Base-by-base conservation (phyloP, 2,797 vertebrate genomes). In the Cirrhinus molitorella region DNA sequence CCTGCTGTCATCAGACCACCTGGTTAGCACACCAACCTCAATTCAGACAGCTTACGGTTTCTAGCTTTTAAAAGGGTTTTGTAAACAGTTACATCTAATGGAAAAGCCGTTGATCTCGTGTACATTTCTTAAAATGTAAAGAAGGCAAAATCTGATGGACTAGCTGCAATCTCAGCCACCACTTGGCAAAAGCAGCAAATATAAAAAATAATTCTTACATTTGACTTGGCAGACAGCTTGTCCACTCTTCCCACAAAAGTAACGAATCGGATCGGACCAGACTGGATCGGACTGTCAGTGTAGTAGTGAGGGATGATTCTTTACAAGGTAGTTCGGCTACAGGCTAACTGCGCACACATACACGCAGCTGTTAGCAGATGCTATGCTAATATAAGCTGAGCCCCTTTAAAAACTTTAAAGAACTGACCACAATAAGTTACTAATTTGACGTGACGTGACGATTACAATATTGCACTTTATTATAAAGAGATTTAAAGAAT, bases 331-430 rank as follows among this genome's bases (percentile, higher is more conserved):
- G 73, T 13, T 78, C 28, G 28, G 74, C 81, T 83, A 68, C 51
- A 76, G 31, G 80, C 80, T 82, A 82, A 65, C 40, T 78, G 53
- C 74, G 82, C 66, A 83, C 82, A 70, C 74, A 77, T 67, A 67
- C 74, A 49, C 51, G 73, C 74, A 83, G 82, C 74, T 83, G 82
- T 83, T 83, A 83, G 82, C 82, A 21, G 82, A 78, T 59, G 82
- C 82, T 83, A 83, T 61, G 82, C 74, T 83, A 83, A 37, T 47
- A n/a, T 49, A 51, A 78, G 11, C 63, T 65, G 57, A 80, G 1
- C 6, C 63, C 23, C 72, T 57, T 67, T 37, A 49, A 49, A 61
- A 83, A 83, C 74, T 83, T 83, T 16, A 61, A 66, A 37, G 21
- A 57, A 76, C 63, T 47, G 51, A 19, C 49, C 14, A 47, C 21